phyloP scores from a whole-genome alignment of 2,113 vertebrate species.

The Alouatta palliata region DNA sequence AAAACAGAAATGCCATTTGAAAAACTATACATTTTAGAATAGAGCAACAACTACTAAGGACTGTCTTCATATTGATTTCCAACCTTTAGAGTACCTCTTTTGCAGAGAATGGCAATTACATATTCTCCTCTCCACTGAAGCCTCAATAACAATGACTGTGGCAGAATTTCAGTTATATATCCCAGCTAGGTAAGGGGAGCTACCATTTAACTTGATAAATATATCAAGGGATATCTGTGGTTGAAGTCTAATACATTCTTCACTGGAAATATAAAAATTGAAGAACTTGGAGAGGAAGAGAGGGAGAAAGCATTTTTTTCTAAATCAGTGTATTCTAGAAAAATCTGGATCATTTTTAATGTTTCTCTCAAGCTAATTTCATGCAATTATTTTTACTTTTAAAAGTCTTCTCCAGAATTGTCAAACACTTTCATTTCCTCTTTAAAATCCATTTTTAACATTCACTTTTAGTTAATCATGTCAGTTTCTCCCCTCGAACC shows the following conservation, averaged over 20 bases:
- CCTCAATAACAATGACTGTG: not conserved
- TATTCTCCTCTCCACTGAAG: not conserved
- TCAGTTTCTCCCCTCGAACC: not conserved
- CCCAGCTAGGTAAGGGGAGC: not conserved
- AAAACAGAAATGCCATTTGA: not conserved
- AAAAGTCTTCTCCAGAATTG: not conserved
- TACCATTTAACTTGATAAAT: not conserved
- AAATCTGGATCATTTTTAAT: not conserved
- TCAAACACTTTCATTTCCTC: not conserved
- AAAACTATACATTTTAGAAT: not conserved
- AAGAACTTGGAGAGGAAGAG: not conserved
- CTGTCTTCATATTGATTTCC: not conserved
- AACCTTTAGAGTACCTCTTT: not conserved
- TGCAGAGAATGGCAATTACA: not conserved
- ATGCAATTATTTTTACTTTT: not conserved
- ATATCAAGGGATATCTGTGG: not conserved
- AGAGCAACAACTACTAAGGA: not conserved
- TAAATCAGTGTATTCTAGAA: not conserved
- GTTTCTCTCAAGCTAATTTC: not conserved
- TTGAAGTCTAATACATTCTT: not conserved
- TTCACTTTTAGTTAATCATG: conserved; percentile 50
- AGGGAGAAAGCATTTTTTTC: not conserved
- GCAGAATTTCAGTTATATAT: not conserved
- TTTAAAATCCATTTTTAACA: conserved; percentile 22
- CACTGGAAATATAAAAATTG: not conserved